Evolutionary conservation across 2,113 vertebrate species (phyloP), one percentile per base, ranked within the genome.

Genomic region (Atherinomorus stipes): DNA sequence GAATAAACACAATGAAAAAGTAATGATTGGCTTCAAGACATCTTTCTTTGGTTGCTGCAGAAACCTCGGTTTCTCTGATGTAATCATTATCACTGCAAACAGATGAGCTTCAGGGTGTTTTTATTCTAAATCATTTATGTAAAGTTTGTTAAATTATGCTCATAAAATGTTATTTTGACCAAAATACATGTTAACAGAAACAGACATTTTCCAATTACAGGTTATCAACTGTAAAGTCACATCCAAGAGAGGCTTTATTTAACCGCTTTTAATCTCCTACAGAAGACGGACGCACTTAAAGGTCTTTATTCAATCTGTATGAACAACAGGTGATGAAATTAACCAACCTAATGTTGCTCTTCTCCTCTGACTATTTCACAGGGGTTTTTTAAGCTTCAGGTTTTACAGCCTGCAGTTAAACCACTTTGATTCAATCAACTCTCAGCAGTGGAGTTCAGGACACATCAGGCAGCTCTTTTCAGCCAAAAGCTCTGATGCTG

Each of bases 1-100:
- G 72, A 68, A 42, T 83, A 80, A 87, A 72, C 78, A 77, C 26
- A 40, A 34, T 47, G 64, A 50, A 72, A 18, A 85, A 74, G 61
- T 64, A 70, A 75, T 31, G 69, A 59, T 69, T 59, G 4, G 83
- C 83, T 64, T 16, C n/a, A 58, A 78, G 81, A 78, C 72, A 67
- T 73, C 63, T 65, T 66, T 76, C 54, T 76, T 58, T 60, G 49
- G 52, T 5, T 26, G 62, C 50, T 12, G 51, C 56, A 9, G 40
- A n/a, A 25, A 58, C 57, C 63, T 50, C 28, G n/a, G 42, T 57
- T 74, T 47, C 23, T 11, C 68, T 63, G 56, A 61, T 62, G 22
- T 22, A 59, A 68, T 81, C 76, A 78, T 70, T 50, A 82, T 56
- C 49, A 21, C 10, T 1, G 19, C 56, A 47, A 67, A 64, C 5